Percentiles rank a stretch among this genome's conserved stretches.
These are phyloP conservation scores for Geothlypis trichas DNA, from an alignment of 2,113 vertebrate genomes.

Conservation along the genomic window DNA sequence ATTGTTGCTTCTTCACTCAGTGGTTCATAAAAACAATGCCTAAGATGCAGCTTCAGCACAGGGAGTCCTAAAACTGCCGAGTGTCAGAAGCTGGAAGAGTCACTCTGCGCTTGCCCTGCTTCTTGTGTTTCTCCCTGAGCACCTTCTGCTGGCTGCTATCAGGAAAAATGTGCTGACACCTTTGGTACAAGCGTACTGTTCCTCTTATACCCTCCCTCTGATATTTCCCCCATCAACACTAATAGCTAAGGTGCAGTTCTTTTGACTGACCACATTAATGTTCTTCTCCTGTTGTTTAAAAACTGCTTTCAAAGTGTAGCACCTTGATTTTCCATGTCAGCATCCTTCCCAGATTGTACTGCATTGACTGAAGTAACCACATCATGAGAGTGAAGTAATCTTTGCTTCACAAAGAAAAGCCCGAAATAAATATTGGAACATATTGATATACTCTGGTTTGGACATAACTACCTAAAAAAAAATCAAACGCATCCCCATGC, in stretches of 20 bases:
- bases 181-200: background rate
- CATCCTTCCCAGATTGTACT: background rate
- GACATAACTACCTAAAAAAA: background rate
- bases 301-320: background rate
- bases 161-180: background rate
- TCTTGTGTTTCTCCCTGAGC: background rate
- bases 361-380: background rate
- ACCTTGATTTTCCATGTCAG: background rate
- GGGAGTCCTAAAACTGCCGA: conserved; percentile 46
- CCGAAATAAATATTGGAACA: conserved; percentile 20
- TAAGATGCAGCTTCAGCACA: conserved; percentile 59
- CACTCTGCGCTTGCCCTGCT: background rate
- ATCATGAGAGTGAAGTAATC: background rate
- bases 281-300: background rate
- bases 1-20: conserved; percentile 48
- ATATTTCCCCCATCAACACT: background rate
- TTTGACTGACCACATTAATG: background rate
- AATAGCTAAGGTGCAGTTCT: background rate
- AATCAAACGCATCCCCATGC: background rate
- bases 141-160: background rate
- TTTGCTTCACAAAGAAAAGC: background rate
- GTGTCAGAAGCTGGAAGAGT: conserved; percentile 19
- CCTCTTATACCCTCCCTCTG: background rate
- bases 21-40: conserved; percentile 62
- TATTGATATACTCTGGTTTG: background rate